These are phyloP conservation scores for Meloe dianella DNA, from an alignment of 2,888 invertebrate species.

Conservation along the genomic window DNA sequence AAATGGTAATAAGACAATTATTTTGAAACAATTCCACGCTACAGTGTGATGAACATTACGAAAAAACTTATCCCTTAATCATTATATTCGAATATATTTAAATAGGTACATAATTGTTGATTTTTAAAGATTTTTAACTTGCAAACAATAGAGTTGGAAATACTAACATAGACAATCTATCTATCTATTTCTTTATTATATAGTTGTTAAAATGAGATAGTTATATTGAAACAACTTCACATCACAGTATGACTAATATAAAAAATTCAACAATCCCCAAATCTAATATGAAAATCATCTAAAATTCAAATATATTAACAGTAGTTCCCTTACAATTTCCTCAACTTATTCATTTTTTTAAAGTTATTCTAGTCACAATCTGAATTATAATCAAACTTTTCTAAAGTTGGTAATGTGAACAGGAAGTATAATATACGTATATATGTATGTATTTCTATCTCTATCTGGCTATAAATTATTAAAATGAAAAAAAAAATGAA, in stretches of 20 bases:
- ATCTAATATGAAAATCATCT: no score
- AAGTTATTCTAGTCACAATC: not conserved
- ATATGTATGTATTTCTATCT: not conserved
- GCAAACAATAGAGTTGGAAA: no score
- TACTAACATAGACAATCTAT: not conserved
- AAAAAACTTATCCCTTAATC: no score
- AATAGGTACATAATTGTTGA: no score
- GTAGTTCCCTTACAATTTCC: not conserved
- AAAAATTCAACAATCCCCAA: not conserved
- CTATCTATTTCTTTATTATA: not conserved
- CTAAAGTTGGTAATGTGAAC: not conserved
- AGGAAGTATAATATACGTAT: not conserved
- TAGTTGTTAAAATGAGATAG: not conserved
- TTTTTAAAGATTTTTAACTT: no score
- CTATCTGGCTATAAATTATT: not conserved
- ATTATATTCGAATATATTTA: no score
- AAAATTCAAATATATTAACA: no score
- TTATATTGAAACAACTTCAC: not conserved
- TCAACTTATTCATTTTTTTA: slow-evolving; percentile 4
- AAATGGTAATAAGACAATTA: no score
- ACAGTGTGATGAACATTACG: no score
- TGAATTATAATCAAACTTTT: not conserved
- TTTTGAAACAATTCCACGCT: no score
- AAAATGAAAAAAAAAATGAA: not conserved
- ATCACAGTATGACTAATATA: not conserved